Conservation (phyloP, 2,888 invertebrate species). For the Seira sanloemensis region DNA sequence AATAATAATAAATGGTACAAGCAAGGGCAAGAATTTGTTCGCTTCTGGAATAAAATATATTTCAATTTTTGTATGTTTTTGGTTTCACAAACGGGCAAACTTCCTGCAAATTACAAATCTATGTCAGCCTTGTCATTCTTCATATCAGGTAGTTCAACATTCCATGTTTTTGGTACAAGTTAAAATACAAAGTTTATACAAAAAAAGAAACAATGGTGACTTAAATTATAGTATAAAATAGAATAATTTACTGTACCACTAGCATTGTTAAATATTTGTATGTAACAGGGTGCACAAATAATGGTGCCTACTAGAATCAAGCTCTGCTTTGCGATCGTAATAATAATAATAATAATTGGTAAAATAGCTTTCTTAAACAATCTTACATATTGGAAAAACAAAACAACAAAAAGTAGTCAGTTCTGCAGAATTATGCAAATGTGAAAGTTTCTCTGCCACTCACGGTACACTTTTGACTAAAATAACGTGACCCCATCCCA, state of each 20-base stretch:
- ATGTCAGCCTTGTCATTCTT: constrained; percentile 35
- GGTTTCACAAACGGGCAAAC: background rate
- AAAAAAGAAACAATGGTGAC: background rate
- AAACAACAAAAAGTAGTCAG: constrained; percentile 10
- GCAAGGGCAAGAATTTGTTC: background rate
- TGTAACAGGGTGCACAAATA: background rate
- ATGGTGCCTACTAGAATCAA: background rate
- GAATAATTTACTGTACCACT: background rate
- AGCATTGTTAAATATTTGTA: background rate
- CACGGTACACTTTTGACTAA: constrained; percentile 27
- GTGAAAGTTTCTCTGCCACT: background rate
- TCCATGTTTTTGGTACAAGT: constrained; percentile 38
- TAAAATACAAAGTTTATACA: constrained; percentile 43
- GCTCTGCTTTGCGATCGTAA: background rate
- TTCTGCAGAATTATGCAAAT: constrained; percentile 45
- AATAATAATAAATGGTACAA: background rate
- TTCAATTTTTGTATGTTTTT: background rate
- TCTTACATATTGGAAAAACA: background rate
- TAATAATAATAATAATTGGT: background rate
- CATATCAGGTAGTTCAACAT: constrained; percentile 1
- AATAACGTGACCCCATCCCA: constrained; percentile 19
- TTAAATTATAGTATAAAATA: too few relatives aligned
- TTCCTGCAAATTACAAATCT: background rate
- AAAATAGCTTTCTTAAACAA: background rate
- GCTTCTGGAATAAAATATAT: background rate